A percentile compares a stretch with the other conserved stretches of the same genome.
Evolutionary conservation across 2,888 invertebrate genomes (phyloP).

Genomic region (Agrochola circellaris): DNA sequence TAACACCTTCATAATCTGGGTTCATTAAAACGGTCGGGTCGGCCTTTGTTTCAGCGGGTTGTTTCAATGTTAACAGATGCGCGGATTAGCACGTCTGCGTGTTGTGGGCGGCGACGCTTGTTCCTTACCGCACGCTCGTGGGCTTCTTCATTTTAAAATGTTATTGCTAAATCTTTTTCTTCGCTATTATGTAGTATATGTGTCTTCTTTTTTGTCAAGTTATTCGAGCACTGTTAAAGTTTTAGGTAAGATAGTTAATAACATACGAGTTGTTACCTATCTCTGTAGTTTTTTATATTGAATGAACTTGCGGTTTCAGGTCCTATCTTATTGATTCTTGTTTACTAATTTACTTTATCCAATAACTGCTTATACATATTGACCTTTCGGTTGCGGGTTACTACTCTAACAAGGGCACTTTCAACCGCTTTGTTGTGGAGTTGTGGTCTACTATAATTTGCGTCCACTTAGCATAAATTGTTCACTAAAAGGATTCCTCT

Average conservation of each 20-base stretch:
- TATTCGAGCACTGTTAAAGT: neutral
- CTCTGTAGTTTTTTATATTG: neutral
- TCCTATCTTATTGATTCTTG: neutral
- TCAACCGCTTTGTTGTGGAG: constrained; percentile 38
- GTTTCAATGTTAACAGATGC: constrained; percentile 89
- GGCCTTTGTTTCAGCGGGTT: constrained; percentile 90
- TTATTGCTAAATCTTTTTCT: constrained; percentile 46
- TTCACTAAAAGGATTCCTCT: constrained; percentile 34
- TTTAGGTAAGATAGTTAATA: neutral
- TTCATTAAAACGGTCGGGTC: constrained; percentile 88
- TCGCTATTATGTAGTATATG: constrained; percentile 10
- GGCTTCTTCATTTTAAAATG: constrained; percentile 61
- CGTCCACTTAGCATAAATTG: constrained; percentile 46
- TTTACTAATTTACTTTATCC: neutral
- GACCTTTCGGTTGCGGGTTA: constrained; percentile 24
- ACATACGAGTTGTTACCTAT: neutral
- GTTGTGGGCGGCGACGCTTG: constrained; percentile 76
- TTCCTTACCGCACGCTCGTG: constrained; percentile 69
- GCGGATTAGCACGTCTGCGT: constrained; percentile 86
- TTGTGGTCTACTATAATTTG: constrained; percentile 44
- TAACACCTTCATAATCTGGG: constrained; percentile 91
- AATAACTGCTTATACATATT: constrained; percentile 10
- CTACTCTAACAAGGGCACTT: constrained; percentile 45
- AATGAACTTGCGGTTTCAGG: neutral
- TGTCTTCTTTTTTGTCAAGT: neutral